These are phyloP conservation scores for Ptilodon capucinus DNA, from an alignment of 2,888 invertebrate species.

Conservation along the genomic window DNA sequence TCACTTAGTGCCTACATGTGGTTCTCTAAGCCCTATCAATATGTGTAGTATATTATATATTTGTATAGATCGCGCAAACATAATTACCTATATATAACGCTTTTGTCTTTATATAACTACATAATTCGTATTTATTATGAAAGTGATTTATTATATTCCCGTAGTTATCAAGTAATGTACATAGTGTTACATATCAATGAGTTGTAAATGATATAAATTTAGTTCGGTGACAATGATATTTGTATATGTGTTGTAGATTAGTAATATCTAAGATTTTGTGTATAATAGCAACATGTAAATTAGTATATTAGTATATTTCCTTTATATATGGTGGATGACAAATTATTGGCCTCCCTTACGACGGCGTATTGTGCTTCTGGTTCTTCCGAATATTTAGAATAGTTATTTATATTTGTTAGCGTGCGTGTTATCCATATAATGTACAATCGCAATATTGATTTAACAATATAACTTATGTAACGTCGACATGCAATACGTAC, in stretches of 20 bases:
- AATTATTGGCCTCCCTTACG: constrained; percentile 27
- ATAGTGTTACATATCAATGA: constrained; percentile 67
- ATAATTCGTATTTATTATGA: constrained; percentile 48
- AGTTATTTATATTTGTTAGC: constrained; percentile 12
- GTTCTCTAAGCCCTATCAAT: constrained; percentile 19
- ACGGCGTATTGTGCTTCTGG: constrained; percentile 32
- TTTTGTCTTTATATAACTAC: constrained; percentile 41
- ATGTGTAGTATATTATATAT: constrained; percentile 38
- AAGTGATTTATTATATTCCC: constrained; percentile 33
- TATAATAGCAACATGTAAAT: constrained; percentile 22
- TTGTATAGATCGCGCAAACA: constrained; percentile 38
- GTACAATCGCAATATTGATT: neutral
- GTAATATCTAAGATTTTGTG: constrained; percentile 20
- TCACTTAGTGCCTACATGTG: constrained; percentile 57
- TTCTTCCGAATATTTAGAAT: constrained; percentile 32
- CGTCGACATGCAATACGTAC: neutral
- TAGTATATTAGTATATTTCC: constrained; percentile 1
- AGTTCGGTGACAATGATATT: constrained; percentile 31
- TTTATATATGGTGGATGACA: constrained; percentile 13
- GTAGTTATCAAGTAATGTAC: constrained; percentile 49
- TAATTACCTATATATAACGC: constrained; percentile 37
- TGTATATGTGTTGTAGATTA: constrained; percentile 40
- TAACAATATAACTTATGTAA: neutral
- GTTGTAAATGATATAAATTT: constrained; percentile 45
- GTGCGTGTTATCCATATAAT: neutral